Base-by-base conservation (phyloP, 2,888 invertebrate genomes). In the Plemyria rubiginata region DNA sequence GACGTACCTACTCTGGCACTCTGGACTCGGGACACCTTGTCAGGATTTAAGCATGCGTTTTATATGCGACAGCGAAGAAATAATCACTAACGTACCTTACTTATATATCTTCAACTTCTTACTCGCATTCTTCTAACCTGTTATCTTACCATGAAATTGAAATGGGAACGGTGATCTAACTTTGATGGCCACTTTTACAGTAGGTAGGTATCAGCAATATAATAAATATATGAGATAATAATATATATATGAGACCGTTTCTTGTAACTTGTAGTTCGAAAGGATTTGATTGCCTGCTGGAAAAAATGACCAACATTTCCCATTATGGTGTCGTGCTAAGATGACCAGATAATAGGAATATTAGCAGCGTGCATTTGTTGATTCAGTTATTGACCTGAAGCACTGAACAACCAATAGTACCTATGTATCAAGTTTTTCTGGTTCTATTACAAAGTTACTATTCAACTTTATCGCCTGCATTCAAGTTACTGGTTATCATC, bases 401-500 rank as follows among this genome's bases (percentile, higher is more conserved):
- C 36, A 38, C 36, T 41, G 12, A 52, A 16, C 11, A 13, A 15
- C 8, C 3, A n/a, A 41, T 38, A 12, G 36, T 38, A 11, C 8
- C 0, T 29, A 29, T 7, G 36, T 36, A 45, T 49, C 28, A n/a
- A 36, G 54, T 41, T 60, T 9, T 29, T 45, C 22, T 13, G 16
- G 11, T 38, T 50, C 48, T 49, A 56, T 45, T 38, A 49, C 43
- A 38, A 15, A 50, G 36, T 45, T 54, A 54, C 53, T 41, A 54
- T 48, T 53, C 52, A 50, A 60, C 59, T 45, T 57, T 45, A 45
- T 57, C 36, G 50, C 36, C 36, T 46, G 40, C 50, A 16, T 54
- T 40, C 54, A 49, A 54, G n/a, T 13, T 57, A 57, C 56, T 41
- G 49, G 57, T 60, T 51, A 61, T 52, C 60, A 60, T 56, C 45